Percentiles rank a stretch among this genome's conserved stretches.
Evolutionary conservation across 2,797 vertebrate genomes (phyloP).

Genomic region (Clarias fuscus): DNA sequence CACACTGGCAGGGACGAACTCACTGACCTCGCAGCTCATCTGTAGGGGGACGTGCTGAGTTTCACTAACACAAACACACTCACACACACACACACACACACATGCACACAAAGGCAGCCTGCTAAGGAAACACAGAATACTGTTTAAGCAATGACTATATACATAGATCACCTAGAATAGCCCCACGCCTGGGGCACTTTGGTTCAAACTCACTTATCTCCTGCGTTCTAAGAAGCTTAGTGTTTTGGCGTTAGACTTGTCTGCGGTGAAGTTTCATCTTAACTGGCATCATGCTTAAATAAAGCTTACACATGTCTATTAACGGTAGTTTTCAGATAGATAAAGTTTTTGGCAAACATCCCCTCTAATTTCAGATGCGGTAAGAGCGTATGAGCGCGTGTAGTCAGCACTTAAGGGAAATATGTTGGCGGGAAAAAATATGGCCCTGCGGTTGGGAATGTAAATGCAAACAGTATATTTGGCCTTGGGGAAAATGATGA

Average conservation of each 20-base stretch:
- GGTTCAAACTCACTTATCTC: constrained; percentile 35
- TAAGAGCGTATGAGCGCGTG: constrained; percentile 24
- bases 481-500: constrained; percentile 14
- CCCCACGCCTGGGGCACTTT: constrained; percentile 6
- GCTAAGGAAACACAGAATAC: constrained; percentile 47
- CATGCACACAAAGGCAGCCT: constrained; percentile 32
- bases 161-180: constrained; percentile 47
- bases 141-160: constrained; percentile 41
- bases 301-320: constrained; percentile 43
- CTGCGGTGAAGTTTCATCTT: constrained; percentile 43
- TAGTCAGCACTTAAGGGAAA: constrained; percentile 46
- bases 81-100: constrained; percentile 31
- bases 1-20: constrained; percentile 54
- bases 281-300: constrained; percentile 32
- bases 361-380: constrained; percentile 40
- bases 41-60: constrained; percentile 51
- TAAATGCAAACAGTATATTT: constrained; percentile 35
- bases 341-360: constrained; percentile 43
- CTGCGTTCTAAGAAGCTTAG: constrained; percentile 33
- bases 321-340: constrained; percentile 41
- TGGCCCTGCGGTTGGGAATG: constrained; percentile 29
- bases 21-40: constrained; percentile 58
- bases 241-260: constrained; percentile 37
- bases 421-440: constrained; percentile 41
- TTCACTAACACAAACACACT: constrained; percentile 36